A percentile compares a stretch with the other conserved stretches of the same genome.
Conservation (phyloP, 2,113 vertebrate genomes). For the Fulica atra region DNA sequence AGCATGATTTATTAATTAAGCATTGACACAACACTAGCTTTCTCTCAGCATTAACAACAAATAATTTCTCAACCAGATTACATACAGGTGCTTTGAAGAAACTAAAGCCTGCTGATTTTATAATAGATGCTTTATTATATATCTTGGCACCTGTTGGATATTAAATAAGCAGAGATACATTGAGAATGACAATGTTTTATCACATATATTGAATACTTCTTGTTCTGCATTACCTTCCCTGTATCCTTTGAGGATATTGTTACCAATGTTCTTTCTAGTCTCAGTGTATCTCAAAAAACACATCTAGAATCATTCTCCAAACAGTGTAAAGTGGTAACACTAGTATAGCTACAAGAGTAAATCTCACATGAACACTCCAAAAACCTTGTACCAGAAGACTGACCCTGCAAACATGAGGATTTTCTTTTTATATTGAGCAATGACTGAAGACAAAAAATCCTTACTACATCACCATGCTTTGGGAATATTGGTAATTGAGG, state of each 20-base stretch:
- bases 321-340: background rate
- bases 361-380: background rate
- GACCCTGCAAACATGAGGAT: background rate
- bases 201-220: background rate
- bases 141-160: background rate
- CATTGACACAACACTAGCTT: background rate
- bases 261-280: background rate
- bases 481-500: background rate
- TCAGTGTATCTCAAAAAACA: background rate
- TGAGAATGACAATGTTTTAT: background rate
- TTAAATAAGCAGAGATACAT: background rate
- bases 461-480: background rate
- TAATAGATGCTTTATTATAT: rapidly evolving
- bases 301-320: background rate
- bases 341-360: background rate
- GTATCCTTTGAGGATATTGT: background rate
- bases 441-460: background rate
- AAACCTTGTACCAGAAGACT: background rate
- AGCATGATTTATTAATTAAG: background rate
- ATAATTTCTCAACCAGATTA: background rate
- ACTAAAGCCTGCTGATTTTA: background rate
- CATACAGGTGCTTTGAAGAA: background rate
- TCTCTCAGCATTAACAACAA: background rate
- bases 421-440: background rate
- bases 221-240: background rate